Evolutionary conservation across 2,113 vertebrate species (phyloP).

Genomic region (Neotoma lepida): DNA sequence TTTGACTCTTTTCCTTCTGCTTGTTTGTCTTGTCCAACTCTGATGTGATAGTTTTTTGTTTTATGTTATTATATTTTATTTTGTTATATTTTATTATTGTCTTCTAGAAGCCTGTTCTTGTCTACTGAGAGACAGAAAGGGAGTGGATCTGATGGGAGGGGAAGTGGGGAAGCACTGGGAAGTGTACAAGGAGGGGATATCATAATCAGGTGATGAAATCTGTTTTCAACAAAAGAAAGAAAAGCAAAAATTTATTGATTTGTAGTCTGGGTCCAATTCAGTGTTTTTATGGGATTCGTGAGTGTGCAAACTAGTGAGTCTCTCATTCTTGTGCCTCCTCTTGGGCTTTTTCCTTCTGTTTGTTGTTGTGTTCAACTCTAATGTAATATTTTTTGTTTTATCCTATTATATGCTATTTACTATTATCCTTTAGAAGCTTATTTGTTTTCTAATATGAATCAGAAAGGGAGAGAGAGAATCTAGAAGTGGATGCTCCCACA

Average conservation of each 20-base stretch:
- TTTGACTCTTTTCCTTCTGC: background rate
- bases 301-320: background rate
- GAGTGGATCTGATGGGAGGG: background rate
- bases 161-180: no score
- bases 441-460: background rate
- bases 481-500: background rate
- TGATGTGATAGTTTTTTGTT: background rate
- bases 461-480: background rate
- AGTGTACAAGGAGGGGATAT: no score
- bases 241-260: background rate
- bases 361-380: background rate
- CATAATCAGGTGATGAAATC: background rate
- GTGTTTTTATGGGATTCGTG: background rate
- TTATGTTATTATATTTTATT: background rate
- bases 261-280: background rate
- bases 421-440: background rate
- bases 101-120: background rate
- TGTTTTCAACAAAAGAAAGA: background rate
- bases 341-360: background rate
- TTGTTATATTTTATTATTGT: background rate
- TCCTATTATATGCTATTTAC: background rate
- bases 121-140: background rate
- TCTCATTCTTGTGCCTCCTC: background rate
- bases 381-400: background rate
- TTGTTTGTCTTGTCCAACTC: background rate